phyloP scores from a whole-genome alignment of 2,113 vertebrate genomes.

The Nyctereutes procyonoides region DNA sequence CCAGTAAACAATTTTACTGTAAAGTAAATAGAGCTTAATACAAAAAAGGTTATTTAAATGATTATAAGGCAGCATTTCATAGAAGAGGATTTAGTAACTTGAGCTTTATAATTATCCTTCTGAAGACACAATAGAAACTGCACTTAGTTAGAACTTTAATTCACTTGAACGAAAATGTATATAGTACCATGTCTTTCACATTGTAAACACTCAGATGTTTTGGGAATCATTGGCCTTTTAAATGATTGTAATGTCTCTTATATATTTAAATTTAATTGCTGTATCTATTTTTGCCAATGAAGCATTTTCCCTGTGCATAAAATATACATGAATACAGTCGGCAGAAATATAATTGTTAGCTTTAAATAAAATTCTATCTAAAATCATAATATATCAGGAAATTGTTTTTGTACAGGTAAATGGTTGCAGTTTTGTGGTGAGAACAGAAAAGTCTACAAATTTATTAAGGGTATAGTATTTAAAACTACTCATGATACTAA shows the following conservation, averaged over 20 bases:
- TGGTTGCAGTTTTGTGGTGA: slow-evolving; percentile 90
- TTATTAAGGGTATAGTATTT: slow-evolving; percentile 94
- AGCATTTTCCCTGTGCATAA: slow-evolving; percentile 17
- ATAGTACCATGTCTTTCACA: not conserved
- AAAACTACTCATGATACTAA: slow-evolving; percentile 79
- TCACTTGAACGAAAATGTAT: not conserved
- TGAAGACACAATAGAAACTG: not conserved
- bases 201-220: not conserved
- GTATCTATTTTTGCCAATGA: slow-evolving; percentile 22
- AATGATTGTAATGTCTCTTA: not conserved
- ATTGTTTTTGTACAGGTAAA: slow-evolving; percentile 93
- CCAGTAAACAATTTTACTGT: slow-evolving; percentile 25
- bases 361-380: slow-evolving; percentile 73
- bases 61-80: slow-evolving; percentile 39
- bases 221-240: slow-evolving; percentile 54
- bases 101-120: not conserved
- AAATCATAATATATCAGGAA: slow-evolving; percentile 82
- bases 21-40: slow-evolving; percentile 12
- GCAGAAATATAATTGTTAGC: slow-evolving; percentile 50
- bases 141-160: slow-evolving; percentile 15
- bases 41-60: not conserved
- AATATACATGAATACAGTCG: not conserved
- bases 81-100: slow-evolving; percentile 29
- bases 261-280: slow-evolving; percentile 26
- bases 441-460: slow-evolving; percentile 86